phyloP scores from a whole-genome alignment of 2,888 invertebrate genomes.

The Apodemia duryi region DNA sequence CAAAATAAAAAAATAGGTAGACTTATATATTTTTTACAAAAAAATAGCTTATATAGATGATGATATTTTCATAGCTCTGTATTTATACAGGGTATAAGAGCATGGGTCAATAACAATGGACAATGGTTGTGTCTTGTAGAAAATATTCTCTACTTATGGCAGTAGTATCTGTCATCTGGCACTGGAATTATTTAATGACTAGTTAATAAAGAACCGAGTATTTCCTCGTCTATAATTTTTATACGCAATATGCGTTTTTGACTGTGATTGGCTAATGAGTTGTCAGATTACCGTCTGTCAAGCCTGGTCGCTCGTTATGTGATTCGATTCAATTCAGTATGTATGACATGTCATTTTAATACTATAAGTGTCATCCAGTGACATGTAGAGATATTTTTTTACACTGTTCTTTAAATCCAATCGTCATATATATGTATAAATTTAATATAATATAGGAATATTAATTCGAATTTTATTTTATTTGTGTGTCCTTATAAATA shows the following conservation, averaged over 20 bases:
- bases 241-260: not conserved
- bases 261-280: not conserved
- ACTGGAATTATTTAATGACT: too few species aligned
- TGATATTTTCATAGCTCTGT: too few species aligned
- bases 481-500: slow-evolving; percentile 6
- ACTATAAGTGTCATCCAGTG: not conserved
- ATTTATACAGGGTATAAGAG: too few species aligned
- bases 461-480: slow-evolving; percentile 1
- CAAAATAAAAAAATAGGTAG: too few species aligned
- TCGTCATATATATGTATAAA: not conserved
- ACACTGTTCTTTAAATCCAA: slow-evolving; percentile 10
- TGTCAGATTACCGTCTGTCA: not conserved
- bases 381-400: slow-evolving; percentile 8
- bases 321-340: not conserved
- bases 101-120: too few species aligned
- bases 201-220: too few species aligned
- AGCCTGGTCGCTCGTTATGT: not conserved
- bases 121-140: too few species aligned
- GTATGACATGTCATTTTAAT: not conserved
- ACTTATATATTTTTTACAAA: too few species aligned
- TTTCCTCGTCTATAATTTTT: too few species aligned
- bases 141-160: too few species aligned
- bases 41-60: too few species aligned
- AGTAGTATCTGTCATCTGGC: too few species aligned
- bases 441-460: slow-evolving; percentile 3